Evolutionary conservation across 2,113 vertebrate genomes (phyloP).

Genomic region (Centropus unirufus): DNA sequence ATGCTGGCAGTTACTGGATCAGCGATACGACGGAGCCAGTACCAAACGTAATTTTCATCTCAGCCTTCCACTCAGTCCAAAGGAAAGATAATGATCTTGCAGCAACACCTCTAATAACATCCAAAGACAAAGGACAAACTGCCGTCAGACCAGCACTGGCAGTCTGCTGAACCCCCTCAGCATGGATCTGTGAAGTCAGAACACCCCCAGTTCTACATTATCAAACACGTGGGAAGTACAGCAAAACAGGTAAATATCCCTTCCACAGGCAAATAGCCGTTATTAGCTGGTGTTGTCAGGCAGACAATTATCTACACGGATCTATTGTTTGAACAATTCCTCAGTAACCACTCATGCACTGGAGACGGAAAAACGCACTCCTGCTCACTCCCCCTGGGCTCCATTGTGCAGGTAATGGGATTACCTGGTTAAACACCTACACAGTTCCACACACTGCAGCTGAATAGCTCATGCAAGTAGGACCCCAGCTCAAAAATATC

Average conservation of each 20-base stretch:
- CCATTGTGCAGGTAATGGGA: background rate
- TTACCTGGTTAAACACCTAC: background rate
- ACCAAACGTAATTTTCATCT: background rate
- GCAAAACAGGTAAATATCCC: background rate
- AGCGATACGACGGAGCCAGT: rapidly evolving
- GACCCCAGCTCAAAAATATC: background rate
- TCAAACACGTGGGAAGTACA: rapidly evolving
- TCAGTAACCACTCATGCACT: background rate
- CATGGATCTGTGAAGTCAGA: background rate
- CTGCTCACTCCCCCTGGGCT: background rate
- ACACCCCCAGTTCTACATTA: background rate
- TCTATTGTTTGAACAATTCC: background rate
- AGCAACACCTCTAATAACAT: background rate
- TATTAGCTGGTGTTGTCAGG: background rate
- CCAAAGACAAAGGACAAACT: background rate
- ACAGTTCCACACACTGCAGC: background rate
- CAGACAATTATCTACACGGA: background rate
- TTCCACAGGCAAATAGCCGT: background rate
- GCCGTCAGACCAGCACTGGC: background rate
- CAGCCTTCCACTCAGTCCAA: background rate
- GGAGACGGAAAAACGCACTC: background rate
- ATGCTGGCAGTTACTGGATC: background rate
- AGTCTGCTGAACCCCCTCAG: background rate
- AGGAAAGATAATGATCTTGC: background rate
- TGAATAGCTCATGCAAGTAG: background rate